phyloP scores from a whole-genome alignment of 2,888 invertebrate genomes.

The Drosophila rubida region DNA sequence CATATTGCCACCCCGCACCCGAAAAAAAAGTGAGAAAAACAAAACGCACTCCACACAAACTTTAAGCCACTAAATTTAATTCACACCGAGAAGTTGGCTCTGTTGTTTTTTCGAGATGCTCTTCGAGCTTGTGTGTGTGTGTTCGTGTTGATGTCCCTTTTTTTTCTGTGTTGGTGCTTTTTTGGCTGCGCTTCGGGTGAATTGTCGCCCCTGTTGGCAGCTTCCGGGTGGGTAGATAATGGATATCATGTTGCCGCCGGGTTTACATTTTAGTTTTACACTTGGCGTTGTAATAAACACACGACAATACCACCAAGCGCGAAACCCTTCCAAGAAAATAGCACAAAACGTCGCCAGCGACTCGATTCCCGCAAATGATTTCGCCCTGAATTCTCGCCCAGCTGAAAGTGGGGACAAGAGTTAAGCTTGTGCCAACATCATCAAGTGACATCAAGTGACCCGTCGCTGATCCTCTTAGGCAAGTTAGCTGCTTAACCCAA shows the following conservation, averaged over 20 bases:
- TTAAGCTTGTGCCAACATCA: neutral
- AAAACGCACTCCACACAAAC: conserved; percentile 33
- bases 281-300: conserved; percentile 73
- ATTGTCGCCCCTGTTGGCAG: conserved; percentile 30
- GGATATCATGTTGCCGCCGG: conserved; percentile 73
- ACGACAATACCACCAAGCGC: conserved; percentile 59
- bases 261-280: conserved; percentile 74
- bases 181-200: conserved; percentile 12
- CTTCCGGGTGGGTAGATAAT: conserved; percentile 54
- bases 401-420: neutral
- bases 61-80: conserved; percentile 74
- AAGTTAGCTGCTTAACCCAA: neutral
- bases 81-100: conserved; percentile 52
- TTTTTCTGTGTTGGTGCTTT: conserved; percentile 25
- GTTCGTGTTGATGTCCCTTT: conserved; percentile 35
- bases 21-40: conserved; percentile 21
- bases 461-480: neutral
- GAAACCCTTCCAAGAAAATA: conserved; percentile 30
- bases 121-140: conserved; percentile 16
- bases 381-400: neutral
- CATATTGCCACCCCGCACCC: conserved; percentile 74
- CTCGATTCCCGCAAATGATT: conserved; percentile 5
- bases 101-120: conserved; percentile 18
- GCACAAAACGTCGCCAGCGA: neutral
- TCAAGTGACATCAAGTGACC: neutral